These are phyloP conservation scores for Spinus olivaceus DNA, from an alignment of 2,797 vertebrate species.

Conservation along the genomic window DNA sequence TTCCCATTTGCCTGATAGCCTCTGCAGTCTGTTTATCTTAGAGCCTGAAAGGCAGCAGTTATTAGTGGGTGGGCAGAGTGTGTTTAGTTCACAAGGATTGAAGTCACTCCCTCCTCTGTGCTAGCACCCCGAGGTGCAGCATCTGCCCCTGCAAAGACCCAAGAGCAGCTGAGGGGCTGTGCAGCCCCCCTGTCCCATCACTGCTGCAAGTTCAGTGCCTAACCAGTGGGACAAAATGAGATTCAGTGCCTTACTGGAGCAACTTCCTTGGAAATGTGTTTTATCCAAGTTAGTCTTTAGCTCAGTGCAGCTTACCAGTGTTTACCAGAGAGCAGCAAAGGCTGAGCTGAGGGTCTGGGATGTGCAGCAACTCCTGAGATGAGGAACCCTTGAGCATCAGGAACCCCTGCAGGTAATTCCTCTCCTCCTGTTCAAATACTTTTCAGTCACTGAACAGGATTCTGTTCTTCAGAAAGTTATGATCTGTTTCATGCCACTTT, in stretches of 20 bases:
- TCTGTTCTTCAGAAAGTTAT: neutral
- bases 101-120: neutral
- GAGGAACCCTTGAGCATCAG: neutral
- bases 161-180: neutral
- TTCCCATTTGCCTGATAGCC: neutral
- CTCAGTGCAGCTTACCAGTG: fast-evolving
- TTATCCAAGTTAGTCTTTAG: neutral
- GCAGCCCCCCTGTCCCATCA: neutral
- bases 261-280: neutral
- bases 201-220: neutral
- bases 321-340: neutral
- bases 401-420: neutral
- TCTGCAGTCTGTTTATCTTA: neutral
- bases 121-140: neutral
- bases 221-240: neutral
- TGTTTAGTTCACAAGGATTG: neutral
- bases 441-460: neutral
- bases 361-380: neutral
- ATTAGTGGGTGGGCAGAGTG: neutral
- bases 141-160: neutral
- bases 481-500: neutral
- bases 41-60: neutral
- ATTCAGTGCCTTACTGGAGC: neutral
- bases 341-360: neutral
- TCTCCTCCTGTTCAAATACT: neutral